These are phyloP conservation scores for Aldrovandia affinis DNA, from an alignment of 2,797 vertebrate genomes.

Conservation along the genomic window DNA sequence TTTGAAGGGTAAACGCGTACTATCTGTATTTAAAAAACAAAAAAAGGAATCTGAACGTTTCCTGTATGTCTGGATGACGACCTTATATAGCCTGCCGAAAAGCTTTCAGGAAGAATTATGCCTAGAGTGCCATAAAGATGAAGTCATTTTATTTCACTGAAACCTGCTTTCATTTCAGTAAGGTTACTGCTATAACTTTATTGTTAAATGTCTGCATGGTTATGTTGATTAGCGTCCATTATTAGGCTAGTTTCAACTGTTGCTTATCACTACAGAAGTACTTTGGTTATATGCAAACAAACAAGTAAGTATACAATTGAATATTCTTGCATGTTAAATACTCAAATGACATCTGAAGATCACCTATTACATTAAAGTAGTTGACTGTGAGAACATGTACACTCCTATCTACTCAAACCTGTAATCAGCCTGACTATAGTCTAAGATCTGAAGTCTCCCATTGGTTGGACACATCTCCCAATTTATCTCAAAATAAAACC, in stretches of 20 bases:
- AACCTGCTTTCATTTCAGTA: constrained; percentile 54
- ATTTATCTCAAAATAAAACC: constrained; percentile 69
- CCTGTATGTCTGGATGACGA: background rate
- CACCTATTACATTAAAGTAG: constrained; percentile 50
- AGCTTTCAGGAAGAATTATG: constrained; percentile 21
- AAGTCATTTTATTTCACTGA: constrained; percentile 49
- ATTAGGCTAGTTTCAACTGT: constrained; percentile 44
- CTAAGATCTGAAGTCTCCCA: constrained; percentile 30
- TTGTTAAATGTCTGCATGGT: constrained; percentile 60
- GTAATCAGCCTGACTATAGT: constrained; percentile 58
- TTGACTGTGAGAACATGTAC: constrained; percentile 45
- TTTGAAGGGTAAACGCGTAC: background rate
- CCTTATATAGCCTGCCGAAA: constrained; percentile 1
- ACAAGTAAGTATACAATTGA: constrained; percentile 54
- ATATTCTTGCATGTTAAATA: constrained; percentile 71
- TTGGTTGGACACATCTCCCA: constrained; percentile 38
- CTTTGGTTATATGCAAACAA: constrained; percentile 44
- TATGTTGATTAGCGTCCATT: constrained; percentile 26
- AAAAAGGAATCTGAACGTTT: too few relatives aligned
- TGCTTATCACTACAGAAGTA: constrained; percentile 46
- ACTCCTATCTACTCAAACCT: constrained; percentile 54
- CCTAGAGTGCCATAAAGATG: constrained; percentile 29
- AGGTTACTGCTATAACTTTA: constrained; percentile 46
- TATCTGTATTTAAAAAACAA: background rate
- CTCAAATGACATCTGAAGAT: constrained; percentile 55